Base-by-base conservation (phyloP, 2,888 invertebrate species). In the Himalopsyche anomala region DNA sequence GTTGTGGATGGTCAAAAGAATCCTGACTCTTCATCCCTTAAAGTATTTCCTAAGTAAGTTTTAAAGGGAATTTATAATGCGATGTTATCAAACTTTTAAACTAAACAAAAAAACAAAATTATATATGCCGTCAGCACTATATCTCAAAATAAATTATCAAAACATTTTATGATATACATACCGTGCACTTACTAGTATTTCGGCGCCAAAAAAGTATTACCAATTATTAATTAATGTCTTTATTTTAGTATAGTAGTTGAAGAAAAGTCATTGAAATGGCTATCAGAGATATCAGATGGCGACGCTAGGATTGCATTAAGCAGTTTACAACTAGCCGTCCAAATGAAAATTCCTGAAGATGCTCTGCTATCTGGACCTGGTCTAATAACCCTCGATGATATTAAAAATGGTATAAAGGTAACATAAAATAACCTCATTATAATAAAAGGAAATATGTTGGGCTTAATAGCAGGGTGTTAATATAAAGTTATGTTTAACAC, bases 261-360 rank as follows among this genome's bases (percentile, higher is more conserved):
- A 90, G 92, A 93, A 86, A 92, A 92, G 56, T 96, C 96, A 0
- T 90, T 97, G 82, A 91, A 93, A 85, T 96, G 96, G 95, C 90
- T 97, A 82, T 95, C 96, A 2, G 95, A 95, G 90, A 94, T 96
- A 84, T 95, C 96, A 90, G 97, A 97, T 91, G 97, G 97, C 2
- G 97, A 97, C 92, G 97, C 97, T 8, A 92, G 97, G 89, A 95
- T 95, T 89, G 97, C 97, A 15, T 92, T 97, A 74, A 96, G 95
- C 87, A 96, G 96, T 88, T 92, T 97, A 12, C 96, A 97, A 91
- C 92, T 97, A 89, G 94, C 96, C 0, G 90, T 96, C 8, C 93
- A 94, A 86, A 94, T 95, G 42, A 92, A 93, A 87, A 90, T 91
- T 54, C 90, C 91, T 5, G 87, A 89, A 42, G 85, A 89, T 62